phyloP scores from a whole-genome alignment of 2,113 vertebrate species.

The Macrotus californicus region DNA sequence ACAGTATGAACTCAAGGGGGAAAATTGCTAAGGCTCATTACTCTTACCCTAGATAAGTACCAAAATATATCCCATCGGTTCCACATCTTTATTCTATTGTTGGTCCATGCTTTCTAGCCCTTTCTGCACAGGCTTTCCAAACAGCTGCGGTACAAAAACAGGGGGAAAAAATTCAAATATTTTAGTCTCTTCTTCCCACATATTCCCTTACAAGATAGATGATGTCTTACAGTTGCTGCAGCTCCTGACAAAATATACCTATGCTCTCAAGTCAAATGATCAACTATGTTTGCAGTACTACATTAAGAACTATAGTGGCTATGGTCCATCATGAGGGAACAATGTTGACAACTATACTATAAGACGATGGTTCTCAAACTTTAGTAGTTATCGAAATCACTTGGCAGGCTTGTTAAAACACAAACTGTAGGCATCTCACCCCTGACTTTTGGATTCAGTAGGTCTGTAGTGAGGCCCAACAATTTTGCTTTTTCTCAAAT shows the following conservation, averaged over 20 bases:
- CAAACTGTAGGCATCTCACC: not conserved
- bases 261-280: constrained; percentile 15
- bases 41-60: not conserved
- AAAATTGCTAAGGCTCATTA: not conserved
- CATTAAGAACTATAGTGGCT: not conserved
- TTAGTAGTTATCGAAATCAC: not conserved
- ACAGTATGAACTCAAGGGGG: not conserved
- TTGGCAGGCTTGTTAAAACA: not conserved
- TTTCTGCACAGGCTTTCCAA: not conserved
- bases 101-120: not conserved
- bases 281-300: not conserved
- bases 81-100: not conserved
- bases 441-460: not conserved
- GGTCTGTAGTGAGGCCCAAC: not conserved
- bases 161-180: not conserved
- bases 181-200: not conserved
- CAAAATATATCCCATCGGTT: not conserved
- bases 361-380: not conserved
- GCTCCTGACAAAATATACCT: not conserved
- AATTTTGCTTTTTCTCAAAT: not conserved
- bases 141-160: constrained; percentile 14
- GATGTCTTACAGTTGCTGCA: not conserved
- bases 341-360: not conserved
- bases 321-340: not conserved
- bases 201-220: constrained; percentile 4